Conservation (phyloP, 2,888 invertebrate genomes). For the Drosophila koepferae region DNA sequence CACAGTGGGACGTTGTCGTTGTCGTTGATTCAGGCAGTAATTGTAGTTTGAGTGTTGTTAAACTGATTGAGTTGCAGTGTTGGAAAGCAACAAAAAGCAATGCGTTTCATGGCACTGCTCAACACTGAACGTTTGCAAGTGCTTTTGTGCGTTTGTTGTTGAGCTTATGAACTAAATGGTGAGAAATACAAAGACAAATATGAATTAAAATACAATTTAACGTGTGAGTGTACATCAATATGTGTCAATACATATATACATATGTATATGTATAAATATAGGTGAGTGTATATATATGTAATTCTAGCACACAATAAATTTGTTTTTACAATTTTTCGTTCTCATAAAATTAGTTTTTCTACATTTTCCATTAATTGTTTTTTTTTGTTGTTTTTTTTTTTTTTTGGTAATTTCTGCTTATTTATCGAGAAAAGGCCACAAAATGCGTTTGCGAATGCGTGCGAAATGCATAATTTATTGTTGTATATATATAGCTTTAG, state of each 20-base stretch:
- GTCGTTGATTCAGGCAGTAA: constrained; percentile 43
- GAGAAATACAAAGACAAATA: constrained; percentile 23
- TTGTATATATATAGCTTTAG: constrained; percentile 8
- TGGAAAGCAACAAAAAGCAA: constrained; percentile 5
- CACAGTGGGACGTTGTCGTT: constrained; percentile 32
- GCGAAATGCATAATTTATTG: constrained; percentile 61
- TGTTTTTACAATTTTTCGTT: constrained; percentile 17
- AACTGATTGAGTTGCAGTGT: constrained; percentile 17
- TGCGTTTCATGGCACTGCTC: constrained; percentile 11
- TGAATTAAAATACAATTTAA: constrained; percentile 12
- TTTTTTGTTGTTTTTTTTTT: constrained; percentile 10
- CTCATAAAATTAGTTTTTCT: constrained; percentile 14
- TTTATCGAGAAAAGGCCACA: constrained; percentile 73
- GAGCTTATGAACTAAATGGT: constrained; percentile 42
- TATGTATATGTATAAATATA: constrained; percentile 13
- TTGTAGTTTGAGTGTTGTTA: constrained; percentile 38
- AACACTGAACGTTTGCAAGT: constrained; percentile 2
- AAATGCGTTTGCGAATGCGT: constrained; percentile 70
- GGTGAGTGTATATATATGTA: constrained; percentile 29
- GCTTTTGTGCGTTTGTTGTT: constrained; percentile 40
- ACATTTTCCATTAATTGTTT: too few species aligned
- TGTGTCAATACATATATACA: constrained; percentile 18
- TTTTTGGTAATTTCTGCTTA: constrained; percentile 38
- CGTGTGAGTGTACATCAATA: constrained; percentile 3
- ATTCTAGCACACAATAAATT: constrained; percentile 40